Conservation (phyloP, 2,888 invertebrate genomes). For the Teinopalpus imperialis region DNA sequence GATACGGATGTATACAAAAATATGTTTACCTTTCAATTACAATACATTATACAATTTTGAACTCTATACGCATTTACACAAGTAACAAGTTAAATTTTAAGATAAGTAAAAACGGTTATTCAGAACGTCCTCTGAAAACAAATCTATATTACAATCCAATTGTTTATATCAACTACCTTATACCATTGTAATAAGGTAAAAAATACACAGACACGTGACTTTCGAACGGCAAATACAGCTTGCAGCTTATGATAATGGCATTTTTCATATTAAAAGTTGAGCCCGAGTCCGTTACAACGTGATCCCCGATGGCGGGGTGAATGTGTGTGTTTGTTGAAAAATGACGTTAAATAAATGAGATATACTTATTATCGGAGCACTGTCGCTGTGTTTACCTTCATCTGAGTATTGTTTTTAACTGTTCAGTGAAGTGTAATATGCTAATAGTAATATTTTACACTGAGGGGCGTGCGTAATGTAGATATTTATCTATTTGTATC, state of each 20-base stretch:
- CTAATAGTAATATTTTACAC: not conserved
- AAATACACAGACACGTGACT: constrained; percentile 18
- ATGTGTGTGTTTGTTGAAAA: constrained; percentile 28
- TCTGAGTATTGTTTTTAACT: constrained; percentile 5
- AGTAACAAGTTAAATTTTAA: constrained; percentile 35
- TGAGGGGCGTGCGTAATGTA: not conserved
- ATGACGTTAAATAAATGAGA: constrained; percentile 25
- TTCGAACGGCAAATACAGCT: constrained; percentile 23
- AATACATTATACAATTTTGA: constrained; percentile 27
- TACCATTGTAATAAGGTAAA: constrained; percentile 25
- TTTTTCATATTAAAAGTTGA: constrained; percentile 79
- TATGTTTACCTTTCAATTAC: constrained; percentile 24
- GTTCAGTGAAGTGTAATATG: constrained; percentile 5
- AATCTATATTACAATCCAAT: constrained; percentile 17
- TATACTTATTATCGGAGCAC: constrained; percentile 11
- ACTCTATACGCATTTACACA: constrained; percentile 26
- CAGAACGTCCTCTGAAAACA: constrained; percentile 26
- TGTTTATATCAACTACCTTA: constrained; percentile 14
- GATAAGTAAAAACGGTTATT: constrained; percentile 28
- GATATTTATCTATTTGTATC: too few species aligned
- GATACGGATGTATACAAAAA: constrained; percentile 28
- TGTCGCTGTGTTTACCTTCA: not conserved
- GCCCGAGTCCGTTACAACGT: constrained; percentile 25
- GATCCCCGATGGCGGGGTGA: constrained; percentile 13
- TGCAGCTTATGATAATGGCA: constrained; percentile 69